These are phyloP conservation scores for Mobula hypostoma DNA, from an alignment of 2,113 vertebrate genomes.

Conservation along the genomic window DNA sequence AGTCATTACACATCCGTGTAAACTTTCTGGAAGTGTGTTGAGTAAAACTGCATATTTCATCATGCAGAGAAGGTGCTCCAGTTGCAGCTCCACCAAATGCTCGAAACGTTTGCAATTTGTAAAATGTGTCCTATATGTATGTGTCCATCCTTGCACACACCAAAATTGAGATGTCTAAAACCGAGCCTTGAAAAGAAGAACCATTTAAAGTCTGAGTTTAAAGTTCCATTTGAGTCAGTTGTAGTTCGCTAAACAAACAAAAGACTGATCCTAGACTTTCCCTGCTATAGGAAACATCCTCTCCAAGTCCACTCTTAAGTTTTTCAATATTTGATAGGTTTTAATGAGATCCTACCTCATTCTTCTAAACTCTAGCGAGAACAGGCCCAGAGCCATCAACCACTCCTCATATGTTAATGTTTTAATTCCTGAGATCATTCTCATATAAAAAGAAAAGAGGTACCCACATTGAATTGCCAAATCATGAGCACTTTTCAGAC, in stretches of 20 bases:
- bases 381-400: too few relatives aligned
- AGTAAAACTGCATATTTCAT: neutral
- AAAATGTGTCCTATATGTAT: neutral
- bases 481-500: neutral
- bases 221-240: neutral
- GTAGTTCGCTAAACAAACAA: neutral
- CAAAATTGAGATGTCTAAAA: neutral
- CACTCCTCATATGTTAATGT: too few relatives aligned
- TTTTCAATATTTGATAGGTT: too few relatives aligned
- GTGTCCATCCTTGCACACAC: neutral
- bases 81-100: neutral
- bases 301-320: too few relatives aligned
- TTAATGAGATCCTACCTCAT: too few relatives aligned
- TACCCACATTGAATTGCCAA: neutral
- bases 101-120: neutral
- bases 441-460: neutral
- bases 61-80: neutral
- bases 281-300: too few relatives aligned
- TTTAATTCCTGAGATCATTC: too few relatives aligned
- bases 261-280: neutral
- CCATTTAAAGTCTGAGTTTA: neutral
- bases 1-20: neutral
- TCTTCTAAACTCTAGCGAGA: too few relatives aligned
- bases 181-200: neutral
- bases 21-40: conserved; percentile 11